phyloP scores from a whole-genome alignment of 2,797 vertebrate genomes.

The Enteromius unitaeniatus region DNA sequence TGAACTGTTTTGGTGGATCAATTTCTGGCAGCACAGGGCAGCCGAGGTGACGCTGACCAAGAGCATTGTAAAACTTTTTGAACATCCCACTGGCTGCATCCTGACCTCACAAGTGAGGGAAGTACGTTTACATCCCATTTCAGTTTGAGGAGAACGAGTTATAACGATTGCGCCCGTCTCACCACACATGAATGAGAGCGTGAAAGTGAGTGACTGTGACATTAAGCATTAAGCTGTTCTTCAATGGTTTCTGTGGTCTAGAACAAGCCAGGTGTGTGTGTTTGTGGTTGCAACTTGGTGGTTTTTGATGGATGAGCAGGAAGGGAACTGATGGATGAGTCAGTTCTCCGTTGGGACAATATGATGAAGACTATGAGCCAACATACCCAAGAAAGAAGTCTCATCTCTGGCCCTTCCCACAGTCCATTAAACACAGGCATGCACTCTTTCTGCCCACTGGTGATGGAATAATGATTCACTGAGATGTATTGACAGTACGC shows the following conservation, averaged over 20 bases:
- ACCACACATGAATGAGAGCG: conserved; percentile 25
- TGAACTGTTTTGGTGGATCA: conserved; percentile 67
- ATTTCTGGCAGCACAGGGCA: conserved; percentile 76
- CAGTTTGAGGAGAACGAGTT: conserved; percentile 19
- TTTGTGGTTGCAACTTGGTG: conserved; percentile 57
- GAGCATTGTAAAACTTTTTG: conserved; percentile 42
- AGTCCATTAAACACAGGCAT: conserved; percentile 52
- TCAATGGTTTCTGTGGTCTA: conserved; percentile 73
- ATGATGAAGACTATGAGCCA: conserved; percentile 82
- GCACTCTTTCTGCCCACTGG: conserved; percentile 34
- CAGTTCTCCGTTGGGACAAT: conserved; percentile 85
- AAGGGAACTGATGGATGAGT: conserved; percentile 86
- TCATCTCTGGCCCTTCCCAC: conserved; percentile 52
- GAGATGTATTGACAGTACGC: conserved; percentile 31
- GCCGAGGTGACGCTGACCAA: conserved; percentile 43
- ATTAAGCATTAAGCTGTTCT: conserved; percentile 75
- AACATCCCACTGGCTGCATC: conserved; percentile 37
- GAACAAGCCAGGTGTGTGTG: conserved; percentile 59
- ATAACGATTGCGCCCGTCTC: conserved; percentile 50
- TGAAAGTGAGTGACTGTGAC: conserved; percentile 64
- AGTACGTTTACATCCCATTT: conserved; percentile 34
- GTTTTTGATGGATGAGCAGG: conserved; percentile 79
- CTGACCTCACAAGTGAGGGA: conserved; percentile 40
- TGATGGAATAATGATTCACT: conserved; percentile 52
- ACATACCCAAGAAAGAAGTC: conserved; percentile 79